These are phyloP conservation scores for Marisa cornuarietis DNA, from an alignment of 1,140 invertebrate genomes.

Conservation along the genomic window DNA sequence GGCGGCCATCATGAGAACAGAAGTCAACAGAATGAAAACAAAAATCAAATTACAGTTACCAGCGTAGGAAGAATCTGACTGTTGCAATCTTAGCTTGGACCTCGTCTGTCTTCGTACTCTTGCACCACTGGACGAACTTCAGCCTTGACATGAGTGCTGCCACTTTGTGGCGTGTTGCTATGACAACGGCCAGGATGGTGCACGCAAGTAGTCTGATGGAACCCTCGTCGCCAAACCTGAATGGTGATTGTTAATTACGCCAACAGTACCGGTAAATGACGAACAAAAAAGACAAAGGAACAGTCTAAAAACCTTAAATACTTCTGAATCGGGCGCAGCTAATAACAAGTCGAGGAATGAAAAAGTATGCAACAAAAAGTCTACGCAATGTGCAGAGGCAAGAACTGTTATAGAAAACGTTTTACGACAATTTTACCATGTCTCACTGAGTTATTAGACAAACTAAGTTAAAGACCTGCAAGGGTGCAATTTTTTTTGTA, in stretches of 20 bases:
- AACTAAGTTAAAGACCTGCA: too few species aligned
- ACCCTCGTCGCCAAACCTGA: conserved; percentile 20
- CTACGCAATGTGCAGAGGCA: too few species aligned
- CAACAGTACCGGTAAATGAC: not conserved
- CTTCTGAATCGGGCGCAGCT: too few species aligned
- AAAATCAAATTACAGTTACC: not conserved
- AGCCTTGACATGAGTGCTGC: not conserved
- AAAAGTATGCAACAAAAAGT: too few species aligned
- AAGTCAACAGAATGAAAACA: not conserved
- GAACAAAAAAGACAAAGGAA: not conserved
- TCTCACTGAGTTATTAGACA: too few species aligned
- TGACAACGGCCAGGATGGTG: conserved; percentile 15
- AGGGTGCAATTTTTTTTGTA: too few species aligned
- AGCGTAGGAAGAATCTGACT: conserved; percentile 18
- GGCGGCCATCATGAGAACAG: not conserved
- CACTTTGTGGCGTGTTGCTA: conserved; percentile 13
- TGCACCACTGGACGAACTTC: not conserved
- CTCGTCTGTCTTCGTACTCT: not conserved
- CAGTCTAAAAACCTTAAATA: not conserved
- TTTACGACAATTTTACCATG: too few species aligned
- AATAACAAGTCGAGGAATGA: too few species aligned
- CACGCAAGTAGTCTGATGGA: conserved; percentile 18
- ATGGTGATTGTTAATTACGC: not conserved
- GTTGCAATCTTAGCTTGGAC: not conserved
- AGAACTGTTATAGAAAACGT: too few species aligned